These are phyloP conservation scores for Drosophila sturtevanti DNA, from an alignment of 1,140 invertebrate species.

Conservation along the genomic window DNA sequence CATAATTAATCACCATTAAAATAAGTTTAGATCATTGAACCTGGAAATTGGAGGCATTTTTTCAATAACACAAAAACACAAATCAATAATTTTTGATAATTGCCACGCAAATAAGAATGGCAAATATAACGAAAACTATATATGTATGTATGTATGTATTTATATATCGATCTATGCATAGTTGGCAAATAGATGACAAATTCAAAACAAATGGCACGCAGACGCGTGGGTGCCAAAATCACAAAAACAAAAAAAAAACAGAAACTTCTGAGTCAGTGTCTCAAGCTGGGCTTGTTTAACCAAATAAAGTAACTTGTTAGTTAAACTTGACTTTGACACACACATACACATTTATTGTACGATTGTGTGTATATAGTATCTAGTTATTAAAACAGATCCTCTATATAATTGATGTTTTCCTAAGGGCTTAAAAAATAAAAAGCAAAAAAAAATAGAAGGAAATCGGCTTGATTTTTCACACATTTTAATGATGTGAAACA, in stretches of 20 bases:
- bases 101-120: background rate
- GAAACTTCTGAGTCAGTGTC: conserved; percentile 25
- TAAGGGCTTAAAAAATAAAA: conserved; percentile 2
- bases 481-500: conserved; percentile 18
- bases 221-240: conserved; percentile 35
- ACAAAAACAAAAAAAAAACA: background rate
- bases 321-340: conserved; percentile 53
- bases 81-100: conserved; percentile 2
- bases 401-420: background rate
- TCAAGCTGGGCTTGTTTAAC: conserved; percentile 11
- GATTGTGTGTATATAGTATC: no score
- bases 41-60: conserved; percentile 33
- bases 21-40: conserved; percentile 44
- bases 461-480: conserved; percentile 11
- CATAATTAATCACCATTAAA: conserved; percentile 20
- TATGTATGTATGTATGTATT: no score
- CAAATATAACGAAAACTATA: background rate
- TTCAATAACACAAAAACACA: conserved; percentile 19
- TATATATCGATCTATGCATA: no score
- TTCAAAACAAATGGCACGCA: background rate
- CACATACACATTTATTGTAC: no score
- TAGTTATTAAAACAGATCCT: conserved; percentile 26
- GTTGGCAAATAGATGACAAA: background rate
- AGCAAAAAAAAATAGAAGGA: no score
- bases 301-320: conserved; percentile 35